phyloP scores from a whole-genome alignment of 2,888 invertebrate species.

The Ornithoptera priamus region DNA sequence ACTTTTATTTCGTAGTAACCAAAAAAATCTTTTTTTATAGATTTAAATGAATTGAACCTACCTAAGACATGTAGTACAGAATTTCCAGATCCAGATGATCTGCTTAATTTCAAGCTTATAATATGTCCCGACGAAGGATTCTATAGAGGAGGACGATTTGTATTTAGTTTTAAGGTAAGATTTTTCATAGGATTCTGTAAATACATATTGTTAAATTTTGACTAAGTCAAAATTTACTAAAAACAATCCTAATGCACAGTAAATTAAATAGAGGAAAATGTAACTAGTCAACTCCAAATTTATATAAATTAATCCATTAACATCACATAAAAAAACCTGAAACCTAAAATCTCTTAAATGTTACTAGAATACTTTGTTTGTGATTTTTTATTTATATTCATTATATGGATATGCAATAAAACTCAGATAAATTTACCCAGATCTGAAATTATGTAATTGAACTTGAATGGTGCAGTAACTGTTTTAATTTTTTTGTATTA shows the following conservation, averaged over 20 bases:
- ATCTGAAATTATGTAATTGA: too few relatives aligned
- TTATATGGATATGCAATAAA: neutral
- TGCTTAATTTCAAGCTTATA: slow-evolving; percentile 96
- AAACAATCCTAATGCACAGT: too few relatives aligned
- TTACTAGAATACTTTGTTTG: neutral
- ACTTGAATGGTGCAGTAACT: too few relatives aligned
- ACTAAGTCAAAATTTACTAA: neutral
- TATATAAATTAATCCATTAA: neutral
- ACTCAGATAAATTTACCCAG: too few relatives aligned
- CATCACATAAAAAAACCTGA: neutral
- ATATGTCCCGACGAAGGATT: slow-evolving; percentile 99
- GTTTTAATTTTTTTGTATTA: too few relatives aligned
- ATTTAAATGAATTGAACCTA: slow-evolving; percentile 97
- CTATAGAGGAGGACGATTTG: slow-evolving; percentile 95
- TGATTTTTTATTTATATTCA: neutral
- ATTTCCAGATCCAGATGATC: slow-evolving; percentile 97
- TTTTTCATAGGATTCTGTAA: neutral
- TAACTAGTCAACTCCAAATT: neutral
- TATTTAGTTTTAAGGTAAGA: slow-evolving; percentile 94
- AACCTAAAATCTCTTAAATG: neutral
- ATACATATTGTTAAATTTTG: neutral
- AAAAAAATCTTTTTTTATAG: slow-evolving; percentile 77
- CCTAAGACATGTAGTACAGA: slow-evolving; percentile 98
- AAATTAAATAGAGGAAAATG: too few relatives aligned
- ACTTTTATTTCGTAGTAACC: neutral